These are phyloP conservation scores for Catostylus mosaicus DNA, from an alignment of 30 jellyfish, hydroid and myxozoan genomes.

Conservation along the genomic window DNA sequence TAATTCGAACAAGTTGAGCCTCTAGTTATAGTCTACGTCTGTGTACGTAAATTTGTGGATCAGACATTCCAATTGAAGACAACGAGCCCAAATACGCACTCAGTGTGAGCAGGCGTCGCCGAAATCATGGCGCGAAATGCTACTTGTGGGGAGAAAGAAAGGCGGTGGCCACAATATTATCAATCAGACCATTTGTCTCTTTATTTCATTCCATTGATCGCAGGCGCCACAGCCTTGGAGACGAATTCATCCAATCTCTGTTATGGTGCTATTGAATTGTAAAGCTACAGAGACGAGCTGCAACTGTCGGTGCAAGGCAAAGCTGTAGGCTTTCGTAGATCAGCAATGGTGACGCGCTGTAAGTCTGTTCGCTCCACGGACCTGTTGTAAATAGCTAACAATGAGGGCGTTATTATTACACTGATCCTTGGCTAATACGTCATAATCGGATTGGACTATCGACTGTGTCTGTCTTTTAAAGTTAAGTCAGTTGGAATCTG, in stretches of 20 bases:
- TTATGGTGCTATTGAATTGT: constrained; percentile 38
- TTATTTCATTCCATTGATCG: constrained; percentile 27
- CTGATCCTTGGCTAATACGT: constrained; percentile 65
- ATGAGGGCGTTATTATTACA: constrained; percentile 66
- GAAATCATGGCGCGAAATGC: constrained; percentile 33
- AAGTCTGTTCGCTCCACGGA: constrained; percentile 44
- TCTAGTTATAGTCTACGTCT: constrained; percentile 9
- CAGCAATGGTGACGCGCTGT: constrained; percentile 50
- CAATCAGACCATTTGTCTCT: constrained; percentile 29
- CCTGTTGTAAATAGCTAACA: constrained; percentile 58
- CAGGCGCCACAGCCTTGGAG: constrained; percentile 67
- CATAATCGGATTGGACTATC: constrained; percentile 72
- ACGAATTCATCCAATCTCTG: constrained; percentile 22
- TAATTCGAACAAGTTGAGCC: constrained; percentile 21
- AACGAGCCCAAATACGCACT: constrained; percentile 48
- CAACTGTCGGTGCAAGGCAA: constrained; percentile 47
- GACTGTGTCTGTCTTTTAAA: constrained; percentile 69
- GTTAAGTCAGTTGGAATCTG: constrained; percentile 38
- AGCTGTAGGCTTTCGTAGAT: constrained; percentile 61
- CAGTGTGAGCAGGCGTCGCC: constrained; percentile 50
- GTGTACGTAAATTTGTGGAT: constrained; percentile 18
- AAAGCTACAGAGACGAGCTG: constrained; percentile 47
- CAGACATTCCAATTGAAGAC: constrained; percentile 43
- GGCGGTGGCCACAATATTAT: constrained; percentile 32
- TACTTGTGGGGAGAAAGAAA: constrained; percentile 35